Evolutionary conservation across 2,888 invertebrate genomes (phyloP), one percentile per base, ranked within the genome.

Genomic region (Philopedon plagiatum): DNA sequence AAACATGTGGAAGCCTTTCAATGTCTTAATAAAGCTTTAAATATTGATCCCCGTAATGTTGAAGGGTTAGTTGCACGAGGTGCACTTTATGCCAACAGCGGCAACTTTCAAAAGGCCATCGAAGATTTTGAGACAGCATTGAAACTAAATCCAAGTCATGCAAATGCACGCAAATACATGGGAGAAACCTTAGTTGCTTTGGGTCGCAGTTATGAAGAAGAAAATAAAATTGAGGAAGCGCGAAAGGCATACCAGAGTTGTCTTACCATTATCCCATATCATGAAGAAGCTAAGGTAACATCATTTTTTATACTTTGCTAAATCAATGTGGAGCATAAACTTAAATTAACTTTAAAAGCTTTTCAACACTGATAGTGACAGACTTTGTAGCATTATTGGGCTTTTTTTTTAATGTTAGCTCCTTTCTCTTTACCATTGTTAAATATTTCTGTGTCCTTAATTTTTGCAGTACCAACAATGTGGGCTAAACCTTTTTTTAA

Each of bases 1-100:
- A 91, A 94, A 79, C 96, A 96, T 85, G 93, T 95, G 0, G 98
- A 98, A 87, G 98, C 98, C 37, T 95, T 97, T 86, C 96, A 96
- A 84, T 96, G 96, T 83, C 89, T 97, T 46, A 97, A 97, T 85
- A 96, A 95, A 85, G 98, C 98, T 2, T 86, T 98, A 58, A 94
- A 91, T 83, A 97, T 97, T 79, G 97, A 97, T 86, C 93, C 95
- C 0, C 90, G 93, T 79, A 97, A 97, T 86, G 95, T 96, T 1
- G 97, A 97, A 86, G 97, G 96, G 23, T 87, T 96, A 67, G 96
- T 97, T 1, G 97, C 97, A 0, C 90, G 96, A 81, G 97, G 96
- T 75, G 96, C 96, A 23, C 86, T 97, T 79, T 96, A 95, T 84
- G 98, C 98, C 9, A 98, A 98, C 84, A 95, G 94, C 82, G 96